phyloP scores from a whole-genome alignment of 1,140 invertebrate genomes.

The Aphaenogaster floridana region DNA sequence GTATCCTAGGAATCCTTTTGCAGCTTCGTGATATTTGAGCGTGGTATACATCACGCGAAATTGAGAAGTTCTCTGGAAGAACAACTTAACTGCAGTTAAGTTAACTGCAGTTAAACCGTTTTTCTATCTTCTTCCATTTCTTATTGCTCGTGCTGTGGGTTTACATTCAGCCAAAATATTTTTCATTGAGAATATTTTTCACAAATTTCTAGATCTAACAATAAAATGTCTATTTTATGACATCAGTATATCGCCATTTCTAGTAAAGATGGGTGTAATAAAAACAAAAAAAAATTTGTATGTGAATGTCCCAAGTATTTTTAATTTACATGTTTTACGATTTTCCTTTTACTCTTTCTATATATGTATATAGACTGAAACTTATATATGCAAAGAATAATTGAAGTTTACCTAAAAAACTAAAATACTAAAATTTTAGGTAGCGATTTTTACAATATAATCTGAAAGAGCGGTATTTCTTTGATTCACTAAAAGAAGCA shows the following conservation, averaged over 20 bases:
- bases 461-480: no score
- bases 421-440: background rate
- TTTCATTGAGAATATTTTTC: background rate
- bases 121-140: background rate
- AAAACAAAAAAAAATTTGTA: background rate
- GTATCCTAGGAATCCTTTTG: constrained; percentile 24
- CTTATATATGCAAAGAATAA: background rate
- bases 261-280: background rate
- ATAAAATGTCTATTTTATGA: background rate
- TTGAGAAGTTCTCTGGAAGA: constrained; percentile 1
- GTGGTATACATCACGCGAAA: constrained; percentile 6
- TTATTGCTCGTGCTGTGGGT: background rate
- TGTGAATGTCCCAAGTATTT: background rate
- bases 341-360: background rate
- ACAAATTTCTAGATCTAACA: background rate
- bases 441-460: background rate
- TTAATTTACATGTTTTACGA: background rate
- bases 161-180: background rate
- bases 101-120: constrained; percentile 9
- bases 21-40: constrained; percentile 36
- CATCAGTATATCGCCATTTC: background rate
- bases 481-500: no score
- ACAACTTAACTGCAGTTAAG: constrained; percentile 9
- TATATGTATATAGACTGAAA: background rate
- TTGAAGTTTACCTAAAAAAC: background rate